A percentile compares a stretch with the other conserved stretches of the same genome.
phyloP scores from a whole-genome alignment of 2,888 invertebrate genomes.

The Drosophila aldrichi region DNA sequence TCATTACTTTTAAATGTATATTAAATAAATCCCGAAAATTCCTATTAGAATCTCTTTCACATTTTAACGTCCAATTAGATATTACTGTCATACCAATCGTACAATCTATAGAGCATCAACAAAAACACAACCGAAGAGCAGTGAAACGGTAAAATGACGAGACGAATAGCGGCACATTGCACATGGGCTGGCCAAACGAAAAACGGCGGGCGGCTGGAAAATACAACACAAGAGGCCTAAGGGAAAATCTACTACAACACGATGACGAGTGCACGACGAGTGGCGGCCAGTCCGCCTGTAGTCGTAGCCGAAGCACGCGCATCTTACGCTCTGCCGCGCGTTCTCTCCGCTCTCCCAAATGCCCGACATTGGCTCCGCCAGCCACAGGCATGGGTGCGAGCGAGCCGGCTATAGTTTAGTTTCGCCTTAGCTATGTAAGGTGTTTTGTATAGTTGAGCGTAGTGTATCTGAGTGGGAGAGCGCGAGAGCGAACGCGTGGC shows the following conservation, averaged over 20 bases:
- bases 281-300: slow-evolving; percentile 17
- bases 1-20: too few species aligned
- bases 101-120: slow-evolving; percentile 40
- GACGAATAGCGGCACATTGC: slow-evolving; percentile 69
- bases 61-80: slow-evolving; percentile 25
- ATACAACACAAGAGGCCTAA: slow-evolving; percentile 73
- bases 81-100: slow-evolving; percentile 30
- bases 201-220: slow-evolving; percentile 67
- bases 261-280: slow-evolving; percentile 44
- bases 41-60: neutral
- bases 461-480: slow-evolving; percentile 77
- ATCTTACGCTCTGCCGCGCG: slow-evolving; percentile 59
- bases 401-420: slow-evolving; percentile 69
- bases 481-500: slow-evolving; percentile 70
- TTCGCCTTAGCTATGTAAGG: slow-evolving; percentile 74
- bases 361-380: slow-evolving; percentile 9
- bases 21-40: neutral
- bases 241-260: slow-evolving; percentile 58
- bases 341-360: slow-evolving; percentile 32
- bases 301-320: slow-evolving; percentile 66
- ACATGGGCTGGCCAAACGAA: slow-evolving; percentile 58
- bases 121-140: slow-evolving; percentile 58
- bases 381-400: slow-evolving; percentile 41
- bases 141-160: slow-evolving; percentile 51
- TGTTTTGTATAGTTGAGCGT: slow-evolving; percentile 74